These are phyloP conservation scores for Montipora capricornis DNA, from an alignment of 64 coral and sea anemone genomes.

Conservation along the genomic window DNA sequence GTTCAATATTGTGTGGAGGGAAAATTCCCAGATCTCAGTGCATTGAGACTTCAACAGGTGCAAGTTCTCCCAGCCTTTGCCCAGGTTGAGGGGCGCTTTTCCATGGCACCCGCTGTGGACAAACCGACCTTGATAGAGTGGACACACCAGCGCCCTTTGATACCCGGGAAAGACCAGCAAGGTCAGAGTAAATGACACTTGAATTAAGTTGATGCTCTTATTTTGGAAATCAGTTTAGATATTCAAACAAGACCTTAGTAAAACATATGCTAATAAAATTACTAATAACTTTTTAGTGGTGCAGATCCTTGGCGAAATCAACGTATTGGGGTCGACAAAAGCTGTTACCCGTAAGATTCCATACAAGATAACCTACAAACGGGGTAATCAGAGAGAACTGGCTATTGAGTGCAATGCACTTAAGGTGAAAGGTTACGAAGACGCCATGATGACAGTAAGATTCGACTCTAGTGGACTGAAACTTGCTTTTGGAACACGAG, in stretches of 20 bases:
- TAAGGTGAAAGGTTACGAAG: not conserved
- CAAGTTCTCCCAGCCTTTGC: slow-evolving; percentile 5
- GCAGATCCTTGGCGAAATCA: not conserved
- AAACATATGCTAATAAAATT: not conserved
- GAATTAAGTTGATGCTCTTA: not conserved
- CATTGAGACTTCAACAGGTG: slow-evolving; percentile 25
- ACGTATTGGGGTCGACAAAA: not conserved
- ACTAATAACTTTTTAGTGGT: not conserved
- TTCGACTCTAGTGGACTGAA: not conserved
- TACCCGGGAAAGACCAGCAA: not conserved
- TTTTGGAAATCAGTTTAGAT: not conserved
- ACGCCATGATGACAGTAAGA: not conserved
- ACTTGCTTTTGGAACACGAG: slow-evolving; percentile 18
- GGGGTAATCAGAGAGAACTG: not conserved
- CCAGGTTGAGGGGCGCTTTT: not conserved
- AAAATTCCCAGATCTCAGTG: not conserved
- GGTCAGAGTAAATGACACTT: not conserved
- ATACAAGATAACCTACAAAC: slow-evolving; percentile 1
- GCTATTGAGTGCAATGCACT: not conserved
- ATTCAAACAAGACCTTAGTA: too few relatives aligned
- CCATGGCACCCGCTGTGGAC: slow-evolving; percentile 10
- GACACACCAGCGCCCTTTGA: not conserved
- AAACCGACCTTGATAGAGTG: slow-evolving; percentile 3
- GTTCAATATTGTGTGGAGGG: slow-evolving; percentile 25
- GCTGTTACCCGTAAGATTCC: not conserved